Evolutionary conservation across 2,797 vertebrate species (phyloP).

Genomic region (Cryptoprocta ferox): DNA sequence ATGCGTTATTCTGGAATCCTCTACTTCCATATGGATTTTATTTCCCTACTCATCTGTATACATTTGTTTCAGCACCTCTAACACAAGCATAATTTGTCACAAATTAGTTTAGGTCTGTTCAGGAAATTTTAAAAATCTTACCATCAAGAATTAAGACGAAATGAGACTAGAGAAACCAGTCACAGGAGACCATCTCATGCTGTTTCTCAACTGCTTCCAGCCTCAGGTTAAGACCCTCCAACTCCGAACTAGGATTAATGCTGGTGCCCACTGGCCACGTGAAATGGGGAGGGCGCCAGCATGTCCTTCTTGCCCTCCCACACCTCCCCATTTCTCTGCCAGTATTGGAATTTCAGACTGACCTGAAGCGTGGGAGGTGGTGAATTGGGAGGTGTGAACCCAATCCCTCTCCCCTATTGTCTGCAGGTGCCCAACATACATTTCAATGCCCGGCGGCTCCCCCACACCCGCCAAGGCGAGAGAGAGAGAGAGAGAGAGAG

Average conservation of each 20-base stretch:
- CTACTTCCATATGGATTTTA: slow-evolving; percentile 1
- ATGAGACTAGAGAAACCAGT: background rate
- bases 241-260: background rate
- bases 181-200: background rate
- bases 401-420: background rate
- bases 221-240: background rate
- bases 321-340: slow-evolving; percentile 39
- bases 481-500: background rate
- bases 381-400: slow-evolving; percentile 52
- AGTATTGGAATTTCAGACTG: background rate
- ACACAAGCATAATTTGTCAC: background rate
- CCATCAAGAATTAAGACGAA: slow-evolving; percentile 9
- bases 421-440: background rate
- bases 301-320: background rate
- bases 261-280: background rate
- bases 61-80: slow-evolving; percentile 21
- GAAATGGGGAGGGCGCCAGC: background rate
- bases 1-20: background rate
- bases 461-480: background rate
- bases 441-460: background rate
- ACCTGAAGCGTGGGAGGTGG: slow-evolving; percentile 34
- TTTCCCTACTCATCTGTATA: background rate
- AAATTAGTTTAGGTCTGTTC: slow-evolving; percentile 44
- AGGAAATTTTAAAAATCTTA: background rate
- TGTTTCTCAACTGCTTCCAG: background rate